Base-by-base conservation (phyloP, 2,113 vertebrate species). In the Emydocephalus ijimae region DNA sequence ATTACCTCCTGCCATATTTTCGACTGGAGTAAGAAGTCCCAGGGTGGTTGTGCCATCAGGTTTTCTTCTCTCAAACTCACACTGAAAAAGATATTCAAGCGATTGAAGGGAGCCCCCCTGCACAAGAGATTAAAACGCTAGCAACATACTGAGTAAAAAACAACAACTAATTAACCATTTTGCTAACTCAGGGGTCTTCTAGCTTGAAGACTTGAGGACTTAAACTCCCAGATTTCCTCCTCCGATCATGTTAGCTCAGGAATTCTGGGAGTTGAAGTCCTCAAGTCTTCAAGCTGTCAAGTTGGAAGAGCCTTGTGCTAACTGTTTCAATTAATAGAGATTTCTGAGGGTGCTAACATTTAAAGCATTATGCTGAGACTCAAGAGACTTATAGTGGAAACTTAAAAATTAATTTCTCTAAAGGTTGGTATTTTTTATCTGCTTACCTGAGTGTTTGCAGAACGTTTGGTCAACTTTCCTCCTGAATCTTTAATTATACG, bases 21-120 rank as follows among this genome's bases (percentile, higher is more conserved):
- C 99, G 87, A 98, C 98, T 0, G 99, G 98, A 96, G 99, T 99
- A 52, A 99, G 98, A 93, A 99, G 98, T 45, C 98, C 99, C 91
- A 99, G 93, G 1, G 99, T 99, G 5, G 99, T 99, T 7, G 99
- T 99, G 54, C 99, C 99, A 93, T 99, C 99, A 34, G 97, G 94
- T 95, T 98, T 99, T 95, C 98, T 98, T 95, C 99, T 98, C 90
- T 97, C 98, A 97, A 99, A 99, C 94, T 98, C 98, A 95, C 99
- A 97, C 99, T 99, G 95, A 94, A 97, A 90, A 96, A 91, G 81
- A 92, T 50, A 9, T 9, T 34, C 12, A 93, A 91, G 91, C 59
- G 54, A 69, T 85, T 94, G 81, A 69, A 90, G 90, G 12, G 15
- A 9, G 88, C 74, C 48, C 48, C 48, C 8, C 48, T 9, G 48